A percentile compares a stretch with the other conserved stretches of the same genome.
Evolutionary conservation across 2,888 invertebrate genomes (phyloP).

Genomic region (Stegana nigrithorax): DNA sequence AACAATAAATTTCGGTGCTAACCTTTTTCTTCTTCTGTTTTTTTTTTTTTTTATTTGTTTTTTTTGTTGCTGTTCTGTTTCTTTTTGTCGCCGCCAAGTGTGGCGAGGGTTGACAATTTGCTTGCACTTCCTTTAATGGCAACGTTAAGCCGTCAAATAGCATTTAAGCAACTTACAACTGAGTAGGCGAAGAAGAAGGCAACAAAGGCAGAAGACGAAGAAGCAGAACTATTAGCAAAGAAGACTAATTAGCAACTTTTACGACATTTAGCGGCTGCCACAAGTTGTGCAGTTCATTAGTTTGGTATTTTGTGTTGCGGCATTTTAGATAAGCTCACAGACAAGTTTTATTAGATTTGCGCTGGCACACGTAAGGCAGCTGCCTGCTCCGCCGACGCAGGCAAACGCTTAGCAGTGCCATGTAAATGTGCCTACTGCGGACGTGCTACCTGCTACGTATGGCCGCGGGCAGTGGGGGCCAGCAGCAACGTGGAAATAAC

Average conservation of each 20-base stretch:
- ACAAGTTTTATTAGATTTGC: not conserved
- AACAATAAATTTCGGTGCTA: constrained; percentile 51
- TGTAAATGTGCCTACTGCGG: no score
- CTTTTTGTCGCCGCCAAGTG: not conserved
- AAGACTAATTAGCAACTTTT: constrained; percentile 16
- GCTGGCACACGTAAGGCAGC: no score
- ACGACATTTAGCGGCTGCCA: not conserved
- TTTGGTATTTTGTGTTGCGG: not conserved
- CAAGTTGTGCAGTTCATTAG: not conserved
- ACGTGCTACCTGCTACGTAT: no score
- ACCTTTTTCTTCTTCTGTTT: constrained; percentile 12
- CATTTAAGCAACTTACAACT: no score
- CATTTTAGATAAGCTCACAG: constrained; percentile 2
- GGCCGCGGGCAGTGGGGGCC: no score
- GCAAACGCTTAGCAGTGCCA: no score
- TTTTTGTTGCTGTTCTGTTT: constrained; percentile 14
- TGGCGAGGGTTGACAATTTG: constrained; percentile 16
- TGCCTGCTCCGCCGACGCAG: no score
- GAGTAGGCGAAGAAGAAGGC: no score
- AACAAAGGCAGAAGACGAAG: no score
- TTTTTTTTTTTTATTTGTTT: constrained; percentile 8
- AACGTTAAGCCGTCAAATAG: constrained; percentile 50
- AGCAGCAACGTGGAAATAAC: constrained; percentile 14
- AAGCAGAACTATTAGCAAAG: no score
- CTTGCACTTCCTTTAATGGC: constrained; percentile 53